These are phyloP conservation scores for Eurytoma adleriae DNA, from an alignment of 2,888 invertebrate species.

Conservation along the genomic window DNA sequence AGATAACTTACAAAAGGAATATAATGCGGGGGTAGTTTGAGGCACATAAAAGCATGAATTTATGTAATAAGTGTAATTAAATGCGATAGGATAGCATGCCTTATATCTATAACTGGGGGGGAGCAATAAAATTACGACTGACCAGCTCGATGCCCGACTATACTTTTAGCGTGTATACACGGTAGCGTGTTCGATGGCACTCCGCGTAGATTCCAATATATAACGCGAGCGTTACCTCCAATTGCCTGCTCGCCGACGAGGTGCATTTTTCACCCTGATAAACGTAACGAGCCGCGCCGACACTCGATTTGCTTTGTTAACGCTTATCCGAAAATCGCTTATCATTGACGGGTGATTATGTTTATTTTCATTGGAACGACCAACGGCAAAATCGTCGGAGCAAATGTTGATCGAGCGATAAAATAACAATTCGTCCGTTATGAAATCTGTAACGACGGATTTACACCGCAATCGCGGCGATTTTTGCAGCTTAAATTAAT, in stretches of 20 bases:
- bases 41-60: constrained; percentile 16
- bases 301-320: too few species aligned
- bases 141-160: constrained; percentile 16
- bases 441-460: too few species aligned
- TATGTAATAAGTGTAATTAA: constrained; percentile 34
- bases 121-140: constrained; percentile 15
- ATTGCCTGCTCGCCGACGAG: not conserved
- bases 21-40: not conserved
- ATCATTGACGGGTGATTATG: not conserved
- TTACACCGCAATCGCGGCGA: too few species aligned
- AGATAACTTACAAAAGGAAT: not conserved
- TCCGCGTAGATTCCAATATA: constrained; percentile 16
- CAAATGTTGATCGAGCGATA: too few species aligned
- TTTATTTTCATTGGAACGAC: not conserved
- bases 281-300: not conserved
- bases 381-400: not conserved
- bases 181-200: constrained; percentile 23
- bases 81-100: not conserved
- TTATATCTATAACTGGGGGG: not conserved
- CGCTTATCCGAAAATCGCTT: too few species aligned
- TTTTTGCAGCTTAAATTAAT: too few species aligned
- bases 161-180: constrained; percentile 22
- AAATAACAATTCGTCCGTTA: too few species aligned
- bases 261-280: constrained; percentile 6
- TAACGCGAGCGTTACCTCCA: constrained; percentile 40